A percentile compares a stretch with the other conserved stretches of the same genome.
Conservation (phyloP, 2,797 vertebrate genomes). For the Euphonia xanthogaster region DNA sequence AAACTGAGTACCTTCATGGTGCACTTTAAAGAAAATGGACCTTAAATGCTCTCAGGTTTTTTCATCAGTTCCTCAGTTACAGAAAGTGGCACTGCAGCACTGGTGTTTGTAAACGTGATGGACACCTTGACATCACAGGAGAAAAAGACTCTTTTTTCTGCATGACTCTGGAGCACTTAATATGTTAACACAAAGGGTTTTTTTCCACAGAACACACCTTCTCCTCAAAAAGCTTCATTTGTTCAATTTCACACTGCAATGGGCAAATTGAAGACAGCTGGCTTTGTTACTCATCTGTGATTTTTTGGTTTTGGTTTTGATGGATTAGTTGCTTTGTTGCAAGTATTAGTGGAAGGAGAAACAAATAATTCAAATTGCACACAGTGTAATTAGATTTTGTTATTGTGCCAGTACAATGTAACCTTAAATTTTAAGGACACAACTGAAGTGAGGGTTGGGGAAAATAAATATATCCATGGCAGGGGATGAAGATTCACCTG, state of each 20-base stretch:
- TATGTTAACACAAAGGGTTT: background rate
- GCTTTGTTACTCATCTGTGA: slow-evolving; percentile 19
- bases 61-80: background rate
- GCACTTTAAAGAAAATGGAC: background rate
- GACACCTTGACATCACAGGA: background rate
- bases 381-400: slow-evolving; percentile 55
- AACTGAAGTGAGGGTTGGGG: slow-evolving; percentile 23
- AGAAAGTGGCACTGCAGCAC: background rate
- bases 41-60: background rate
- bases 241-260: slow-evolving; percentile 5
- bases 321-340: slow-evolving; percentile 58
- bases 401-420: background rate
- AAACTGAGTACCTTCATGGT: background rate
- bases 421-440: slow-evolving; percentile 47
- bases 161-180: background rate
- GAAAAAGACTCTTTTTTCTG: background rate
- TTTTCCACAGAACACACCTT: background rate
- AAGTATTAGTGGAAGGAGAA: slow-evolving; percentile 47
- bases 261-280: slow-evolving; percentile 34
- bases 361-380: slow-evolving; percentile 18
- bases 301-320: slow-evolving; percentile 30
- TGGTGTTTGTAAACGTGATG: background rate
- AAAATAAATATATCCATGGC: background rate
- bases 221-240: background rate
- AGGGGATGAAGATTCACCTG: background rate